Evolutionary conservation across 2,113 vertebrate species (phyloP).

Genomic region (Leucosticte australis): DNA sequence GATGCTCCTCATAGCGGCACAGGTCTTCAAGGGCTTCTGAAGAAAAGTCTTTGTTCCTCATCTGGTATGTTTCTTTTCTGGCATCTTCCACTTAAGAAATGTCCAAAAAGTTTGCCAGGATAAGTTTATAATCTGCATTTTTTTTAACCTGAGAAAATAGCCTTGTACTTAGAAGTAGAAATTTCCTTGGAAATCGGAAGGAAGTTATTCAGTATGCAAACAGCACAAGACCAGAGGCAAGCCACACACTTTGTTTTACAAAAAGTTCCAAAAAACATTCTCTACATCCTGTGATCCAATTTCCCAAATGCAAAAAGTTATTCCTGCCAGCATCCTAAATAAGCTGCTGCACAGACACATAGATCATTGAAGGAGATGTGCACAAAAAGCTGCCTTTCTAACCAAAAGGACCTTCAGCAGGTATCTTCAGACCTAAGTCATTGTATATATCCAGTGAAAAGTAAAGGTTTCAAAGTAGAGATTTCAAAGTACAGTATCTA

Average conservation of each 20-base stretch:
- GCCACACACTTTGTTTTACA: neutral
- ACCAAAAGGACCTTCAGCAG: neutral
- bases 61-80: neutral
- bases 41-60: neutral
- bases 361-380: neutral
- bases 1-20: neutral
- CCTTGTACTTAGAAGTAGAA: neutral
- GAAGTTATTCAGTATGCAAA: neutral
- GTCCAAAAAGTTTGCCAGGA: neutral
- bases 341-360: neutral
- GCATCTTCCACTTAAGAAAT: neutral
- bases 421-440: neutral
- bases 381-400: neutral
- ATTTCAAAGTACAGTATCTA: neutral
- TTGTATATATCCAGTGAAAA: neutral
- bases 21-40: neutral
- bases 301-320: neutral
- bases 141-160: neutral
- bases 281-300: neutral
- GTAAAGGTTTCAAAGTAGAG: neutral
- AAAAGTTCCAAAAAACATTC: neutral
- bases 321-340: neutral
- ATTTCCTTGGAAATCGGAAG: neutral
- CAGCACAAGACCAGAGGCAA: rapidly evolving
- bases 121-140: neutral